phyloP scores from a whole-genome alignment of 2,888 invertebrate species.

The Argyresthia goedartella region DNA sequence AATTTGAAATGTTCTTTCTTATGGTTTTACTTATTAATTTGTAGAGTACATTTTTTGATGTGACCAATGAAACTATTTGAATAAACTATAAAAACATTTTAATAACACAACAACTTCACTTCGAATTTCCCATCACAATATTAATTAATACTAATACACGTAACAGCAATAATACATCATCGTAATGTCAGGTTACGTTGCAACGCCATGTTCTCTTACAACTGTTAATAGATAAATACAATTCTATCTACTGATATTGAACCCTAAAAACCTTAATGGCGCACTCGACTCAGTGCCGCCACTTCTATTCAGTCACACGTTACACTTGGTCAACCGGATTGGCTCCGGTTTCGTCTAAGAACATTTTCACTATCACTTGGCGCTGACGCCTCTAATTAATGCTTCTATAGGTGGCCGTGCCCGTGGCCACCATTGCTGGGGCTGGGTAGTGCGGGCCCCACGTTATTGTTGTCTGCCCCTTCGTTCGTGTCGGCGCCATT shows the following conservation, averaged over 20 bases:
- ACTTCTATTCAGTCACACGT: slow-evolving; percentile 5
- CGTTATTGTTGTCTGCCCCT: slow-evolving; percentile 15
- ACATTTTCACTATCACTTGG: too few relatives aligned
- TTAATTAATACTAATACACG: slow-evolving; percentile 25
- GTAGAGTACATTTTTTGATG: too few relatives aligned
- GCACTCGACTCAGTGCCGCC: background rate
- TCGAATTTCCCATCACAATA: slow-evolving; percentile 51
- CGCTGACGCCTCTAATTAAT: too few relatives aligned
- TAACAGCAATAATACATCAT: slow-evolving; percentile 40
- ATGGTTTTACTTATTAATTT: too few relatives aligned
- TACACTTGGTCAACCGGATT: background rate
- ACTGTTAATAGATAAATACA: background rate
- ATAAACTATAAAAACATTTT: slow-evolving; percentile 36
- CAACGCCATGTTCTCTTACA: slow-evolving; percentile 12
- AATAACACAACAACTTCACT: slow-evolving; percentile 55
- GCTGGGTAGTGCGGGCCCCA: slow-evolving; percentile 13
- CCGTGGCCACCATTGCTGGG: slow-evolving; percentile 22
- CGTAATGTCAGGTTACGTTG: slow-evolving; percentile 33
- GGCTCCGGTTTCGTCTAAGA: too few relatives aligned
- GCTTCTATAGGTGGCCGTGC: slow-evolving; percentile 23
- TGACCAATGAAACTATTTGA: background rate
- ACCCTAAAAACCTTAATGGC: background rate
- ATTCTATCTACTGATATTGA: background rate
- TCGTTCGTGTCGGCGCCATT: slow-evolving; percentile 24
- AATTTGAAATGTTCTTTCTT: too few relatives aligned